phyloP scores from a whole-genome alignment of 2,797 vertebrate species.

The Darevskia nairensis region DNA sequence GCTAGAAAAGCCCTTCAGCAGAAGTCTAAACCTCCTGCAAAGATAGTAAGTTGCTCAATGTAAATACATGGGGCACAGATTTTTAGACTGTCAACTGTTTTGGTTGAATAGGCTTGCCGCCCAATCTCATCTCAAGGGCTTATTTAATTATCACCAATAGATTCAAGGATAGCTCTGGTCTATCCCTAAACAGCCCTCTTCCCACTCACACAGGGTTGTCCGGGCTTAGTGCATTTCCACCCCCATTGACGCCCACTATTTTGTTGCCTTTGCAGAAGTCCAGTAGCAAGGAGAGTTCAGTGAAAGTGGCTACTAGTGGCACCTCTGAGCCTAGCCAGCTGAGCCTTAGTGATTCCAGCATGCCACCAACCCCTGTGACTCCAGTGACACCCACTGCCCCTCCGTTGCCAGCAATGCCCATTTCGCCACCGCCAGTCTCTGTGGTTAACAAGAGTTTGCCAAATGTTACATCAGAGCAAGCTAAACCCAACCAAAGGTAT shows the following conservation, averaged over 20 bases:
- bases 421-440: constrained; percentile 78
- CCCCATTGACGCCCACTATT: background rate
- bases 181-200: background rate
- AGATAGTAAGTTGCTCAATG: constrained; percentile 84
- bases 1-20: constrained; percentile 97
- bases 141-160: no score
- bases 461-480: constrained; percentile 78
- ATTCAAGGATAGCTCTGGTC: no score
- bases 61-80: background rate
- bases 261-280: constrained; percentile 84
- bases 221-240: accelerated
- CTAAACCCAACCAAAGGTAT: constrained; percentile 91
- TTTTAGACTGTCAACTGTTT: background rate
- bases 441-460: constrained; percentile 84
- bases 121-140: background rate
- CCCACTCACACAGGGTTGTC: background rate
- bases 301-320: constrained; percentile 81
- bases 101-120: background rate
- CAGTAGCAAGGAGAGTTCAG: constrained; percentile 86
- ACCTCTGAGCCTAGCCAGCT: constrained; percentile 80
- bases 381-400: constrained; percentile 88
- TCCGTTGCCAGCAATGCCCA: constrained; percentile 85
- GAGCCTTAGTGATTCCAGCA: constrained; percentile 82
- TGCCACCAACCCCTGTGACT: constrained; percentile 87
- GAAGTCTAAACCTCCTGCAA: constrained; percentile 94